phyloP scores from a whole-genome alignment of 2,888 invertebrate species.

The Rapana venosa region DNA sequence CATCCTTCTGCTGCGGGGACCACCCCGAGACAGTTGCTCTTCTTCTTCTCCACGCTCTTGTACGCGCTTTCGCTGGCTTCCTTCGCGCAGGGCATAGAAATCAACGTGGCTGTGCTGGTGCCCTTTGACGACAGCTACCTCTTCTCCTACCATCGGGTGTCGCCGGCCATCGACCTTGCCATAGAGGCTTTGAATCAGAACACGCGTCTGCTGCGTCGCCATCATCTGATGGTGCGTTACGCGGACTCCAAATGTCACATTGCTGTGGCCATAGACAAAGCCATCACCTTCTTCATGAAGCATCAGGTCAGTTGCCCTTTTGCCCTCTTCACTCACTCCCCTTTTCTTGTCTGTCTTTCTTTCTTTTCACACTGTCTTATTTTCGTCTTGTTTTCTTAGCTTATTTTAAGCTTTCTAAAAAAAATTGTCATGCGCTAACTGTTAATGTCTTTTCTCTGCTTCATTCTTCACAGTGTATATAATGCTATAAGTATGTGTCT shows the following conservation, averaged over 20 bases:
- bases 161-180: constrained; percentile 74
- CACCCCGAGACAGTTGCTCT: not conserved
- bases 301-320: not conserved
- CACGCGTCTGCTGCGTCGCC: constrained; percentile 46
- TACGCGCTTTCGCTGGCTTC: not conserved
- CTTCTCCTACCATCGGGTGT: constrained; percentile 67
- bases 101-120: constrained; percentile 67
- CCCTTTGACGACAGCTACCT: constrained; percentile 60
- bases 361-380: not conserved
- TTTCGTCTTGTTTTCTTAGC: too few relatives aligned
- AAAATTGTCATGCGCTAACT: too few relatives aligned
- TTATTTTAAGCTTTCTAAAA: too few relatives aligned
- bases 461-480: too few relatives aligned
- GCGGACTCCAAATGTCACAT: constrained; percentile 66
- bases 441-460: too few relatives aligned
- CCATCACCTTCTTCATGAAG: constrained; percentile 66
- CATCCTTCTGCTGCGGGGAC: not conserved
- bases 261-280: constrained; percentile 68
- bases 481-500: too few relatives aligned
- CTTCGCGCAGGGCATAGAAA: not conserved
- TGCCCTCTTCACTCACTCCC: not conserved
- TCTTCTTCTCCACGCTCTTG: not conserved
- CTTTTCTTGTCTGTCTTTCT: not conserved
- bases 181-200: constrained; percentile 59
- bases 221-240: constrained; percentile 75